These are phyloP conservation scores for Grammomys surdaster DNA, from an alignment of 2,113 vertebrate genomes.

Conservation along the genomic window DNA sequence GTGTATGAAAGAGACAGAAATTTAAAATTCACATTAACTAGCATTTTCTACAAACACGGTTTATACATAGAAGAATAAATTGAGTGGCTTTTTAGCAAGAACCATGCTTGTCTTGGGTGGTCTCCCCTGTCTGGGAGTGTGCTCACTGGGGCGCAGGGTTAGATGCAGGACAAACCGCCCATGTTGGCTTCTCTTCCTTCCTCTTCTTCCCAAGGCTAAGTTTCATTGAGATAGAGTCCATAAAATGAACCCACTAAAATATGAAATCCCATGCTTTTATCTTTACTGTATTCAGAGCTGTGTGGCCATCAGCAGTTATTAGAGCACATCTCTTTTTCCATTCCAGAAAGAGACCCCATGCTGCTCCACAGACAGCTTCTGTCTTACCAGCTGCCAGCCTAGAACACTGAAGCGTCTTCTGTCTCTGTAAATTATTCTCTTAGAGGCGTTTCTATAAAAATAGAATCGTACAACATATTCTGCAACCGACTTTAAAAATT, in stretches of 20 bases:
- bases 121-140: not conserved
- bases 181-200: not conserved
- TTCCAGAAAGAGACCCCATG: not conserved
- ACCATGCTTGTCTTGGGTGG: too few species aligned
- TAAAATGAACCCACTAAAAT: not conserved
- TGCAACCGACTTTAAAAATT: not conserved
- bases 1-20: not conserved
- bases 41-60: not conserved
- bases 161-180: not conserved
- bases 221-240: not conserved
- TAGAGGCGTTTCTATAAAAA: not conserved
- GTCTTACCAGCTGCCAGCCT: not conserved
- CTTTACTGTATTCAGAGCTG: not conserved
- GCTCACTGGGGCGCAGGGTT: not conserved
- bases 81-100: not conserved
- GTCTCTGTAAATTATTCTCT: not conserved
- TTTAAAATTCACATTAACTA: slow-evolving; percentile 5
- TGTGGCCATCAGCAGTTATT: not conserved
- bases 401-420: not conserved
- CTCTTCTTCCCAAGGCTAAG: not conserved
- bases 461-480: not conserved
- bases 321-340: not conserved
- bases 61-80: not conserved
- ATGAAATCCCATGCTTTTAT: not conserved
- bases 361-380: not conserved